These are phyloP conservation scores for Hemicentrotus pulcherrimus DNA, from an alignment of 35 echinoderm and acorn worm genomes.

Conservation along the genomic window DNA sequence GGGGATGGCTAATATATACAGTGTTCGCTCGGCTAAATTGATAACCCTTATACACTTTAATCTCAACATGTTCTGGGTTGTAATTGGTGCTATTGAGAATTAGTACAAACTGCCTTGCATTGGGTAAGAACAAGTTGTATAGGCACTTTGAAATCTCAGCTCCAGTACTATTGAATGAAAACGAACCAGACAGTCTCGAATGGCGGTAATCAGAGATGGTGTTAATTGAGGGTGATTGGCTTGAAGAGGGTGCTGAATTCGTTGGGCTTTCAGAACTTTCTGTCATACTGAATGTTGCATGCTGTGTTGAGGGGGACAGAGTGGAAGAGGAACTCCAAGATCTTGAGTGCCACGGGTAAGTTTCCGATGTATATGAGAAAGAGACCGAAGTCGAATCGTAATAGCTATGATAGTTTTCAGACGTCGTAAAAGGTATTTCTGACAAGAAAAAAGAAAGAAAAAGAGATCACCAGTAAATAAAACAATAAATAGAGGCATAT, in stretches of 20 bases:
- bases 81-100: background rate
- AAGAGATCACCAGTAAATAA: background rate
- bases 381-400: background rate
- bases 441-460: background rate
- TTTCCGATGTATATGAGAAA: too few species aligned
- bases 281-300: background rate
- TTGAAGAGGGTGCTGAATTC: background rate
- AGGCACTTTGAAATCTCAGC: background rate
- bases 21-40: background rate
- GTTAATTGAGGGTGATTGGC: background rate
- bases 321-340: background rate
- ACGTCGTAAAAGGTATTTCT: background rate
- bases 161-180: background rate
- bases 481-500: background rate
- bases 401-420: background rate
- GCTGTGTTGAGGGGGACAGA: background rate
- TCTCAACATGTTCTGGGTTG: background rate
- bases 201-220: background rate
- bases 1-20: background rate
- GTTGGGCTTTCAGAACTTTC: background rate
- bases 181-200: background rate
- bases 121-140: background rate
- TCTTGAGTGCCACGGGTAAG: background rate
- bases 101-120: background rate
- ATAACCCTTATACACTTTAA: background rate